Conservation (phyloP, 1,140 invertebrate genomes). For the Mylabris phalerata region DNA sequence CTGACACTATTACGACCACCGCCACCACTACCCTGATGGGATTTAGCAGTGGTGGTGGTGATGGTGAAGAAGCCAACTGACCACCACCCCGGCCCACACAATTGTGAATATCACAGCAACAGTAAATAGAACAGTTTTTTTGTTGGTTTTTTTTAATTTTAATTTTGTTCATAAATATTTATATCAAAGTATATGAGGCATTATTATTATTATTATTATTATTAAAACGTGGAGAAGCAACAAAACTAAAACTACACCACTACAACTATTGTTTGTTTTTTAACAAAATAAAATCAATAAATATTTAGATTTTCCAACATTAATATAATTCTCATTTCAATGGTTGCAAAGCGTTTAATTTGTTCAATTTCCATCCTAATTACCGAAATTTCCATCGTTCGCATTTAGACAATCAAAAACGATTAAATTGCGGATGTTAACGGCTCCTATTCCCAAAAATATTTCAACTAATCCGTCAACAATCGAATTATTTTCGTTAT, state of each 20-base stretch:
- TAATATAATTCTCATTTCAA: too few species aligned
- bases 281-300: too few species aligned
- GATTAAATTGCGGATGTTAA: constrained; percentile 9
- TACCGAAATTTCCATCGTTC: too few species aligned
- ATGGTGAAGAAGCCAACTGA: too few species aligned
- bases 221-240: constrained; percentile 18
- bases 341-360: too few species aligned
- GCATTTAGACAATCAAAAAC: constrained; percentile 29
- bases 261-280: too few species aligned
- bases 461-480: constrained; percentile 29
- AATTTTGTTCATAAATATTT: neutral
- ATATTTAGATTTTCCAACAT: too few species aligned
- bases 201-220: neutral
- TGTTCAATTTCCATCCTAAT: too few species aligned
- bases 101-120: constrained; percentile 32
- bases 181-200: constrained; percentile 23
- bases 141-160: neutral
- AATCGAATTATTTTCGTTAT: constrained; percentile 15
- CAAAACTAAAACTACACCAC: constrained; percentile 10
- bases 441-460: constrained; percentile 17
- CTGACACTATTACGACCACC: too few species aligned
- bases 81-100: neutral
- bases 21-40: too few species aligned
- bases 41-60: too few species aligned
- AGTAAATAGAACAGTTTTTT: constrained; percentile 26